phyloP scores from a whole-genome alignment of 2,888 invertebrate genomes.

The Ormia ochracea region DNA sequence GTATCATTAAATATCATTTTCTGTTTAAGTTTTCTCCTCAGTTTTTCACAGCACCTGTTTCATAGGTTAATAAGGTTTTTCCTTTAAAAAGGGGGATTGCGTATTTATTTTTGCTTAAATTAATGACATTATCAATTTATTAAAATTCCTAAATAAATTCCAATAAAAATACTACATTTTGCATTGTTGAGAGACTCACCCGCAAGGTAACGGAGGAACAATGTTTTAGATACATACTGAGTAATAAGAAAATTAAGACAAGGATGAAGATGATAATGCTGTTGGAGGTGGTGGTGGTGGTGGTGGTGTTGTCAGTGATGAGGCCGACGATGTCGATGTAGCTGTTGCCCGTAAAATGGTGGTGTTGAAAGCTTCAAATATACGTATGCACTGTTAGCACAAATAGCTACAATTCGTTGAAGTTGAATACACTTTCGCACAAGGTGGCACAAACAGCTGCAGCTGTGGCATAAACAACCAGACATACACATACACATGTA shows the following conservation, averaged over 20 bases:
- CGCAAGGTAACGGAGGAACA: neutral
- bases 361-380: slow-evolving; percentile 50
- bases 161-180: slow-evolving; percentile 50
- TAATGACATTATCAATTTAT: slow-evolving; percentile 60
- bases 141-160: slow-evolving; percentile 59
- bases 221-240: neutral
- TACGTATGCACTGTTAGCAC: neutral
- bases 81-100: neutral
- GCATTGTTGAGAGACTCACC: neutral
- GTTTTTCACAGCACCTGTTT: slow-evolving; percentile 48
- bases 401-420: slow-evolving; percentile 8
- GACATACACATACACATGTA: neutral
- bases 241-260: neutral
- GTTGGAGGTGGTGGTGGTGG: neutral
- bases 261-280: neutral
- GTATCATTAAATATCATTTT: slow-evolving; percentile 2
- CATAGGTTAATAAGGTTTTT: slow-evolving; percentile 4
- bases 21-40: neutral
- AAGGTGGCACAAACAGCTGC: slow-evolving; percentile 51
- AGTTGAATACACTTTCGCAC: slow-evolving; percentile 49
- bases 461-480: slow-evolving; percentile 2
- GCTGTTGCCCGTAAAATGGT: slow-evolving; percentile 10
- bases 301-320: neutral
- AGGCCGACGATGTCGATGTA: neutral
- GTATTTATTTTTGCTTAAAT: slow-evolving; percentile 30